Base-by-base conservation (phyloP, 1,140 invertebrate genomes). In the Cydia fagiglandana region DNA sequence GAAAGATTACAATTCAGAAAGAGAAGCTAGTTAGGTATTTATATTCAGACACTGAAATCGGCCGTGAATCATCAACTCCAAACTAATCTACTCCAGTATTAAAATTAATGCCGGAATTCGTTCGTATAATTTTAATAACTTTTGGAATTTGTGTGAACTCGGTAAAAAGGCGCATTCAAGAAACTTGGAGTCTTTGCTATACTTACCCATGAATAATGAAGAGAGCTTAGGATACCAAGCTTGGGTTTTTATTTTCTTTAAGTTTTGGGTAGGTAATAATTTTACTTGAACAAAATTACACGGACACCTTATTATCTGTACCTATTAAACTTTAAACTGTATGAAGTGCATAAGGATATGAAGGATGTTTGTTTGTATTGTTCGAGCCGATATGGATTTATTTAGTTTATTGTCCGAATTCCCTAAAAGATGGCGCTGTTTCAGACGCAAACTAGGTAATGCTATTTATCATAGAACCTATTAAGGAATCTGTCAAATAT, bases 171-270 rank as follows among this genome's bases (percentile, higher is more conserved):
- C 17, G 47, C 77, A 53, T 77, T 80, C 76, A 73, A 76, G 56
- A 30, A 75, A 76, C 64, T 75, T 75, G 17, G 73, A 9, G 64
- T 74, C 77, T 74, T 80, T 81, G 66, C 74, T 73, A 30, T 76
- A 64, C 41, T 76, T 77, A 77, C 73, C 76, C 75, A 81, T 81
- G 79, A 81, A 81, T 81, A 79, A 77, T 79, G 56, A 68, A 75
- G 66, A 64, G 73, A 74, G 75, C 66, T 70, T 70, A 70, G 34
- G 24, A 70, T 70, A 10, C 66, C 30, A n/a, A 15, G 34, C 66
- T 34, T 17, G 9, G 64, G n/a, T 17, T 70, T 70, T 70, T 45
- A 70, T 70, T 17, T 70, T n/a, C 30, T 70, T 38, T 70, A 70
- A 61, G 56, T 61, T 61, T 24, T 12, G 56, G 10, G 53, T 47